phyloP scores from a whole-genome alignment of 2,797 vertebrate species.

The Echiichthys vipera region DNA sequence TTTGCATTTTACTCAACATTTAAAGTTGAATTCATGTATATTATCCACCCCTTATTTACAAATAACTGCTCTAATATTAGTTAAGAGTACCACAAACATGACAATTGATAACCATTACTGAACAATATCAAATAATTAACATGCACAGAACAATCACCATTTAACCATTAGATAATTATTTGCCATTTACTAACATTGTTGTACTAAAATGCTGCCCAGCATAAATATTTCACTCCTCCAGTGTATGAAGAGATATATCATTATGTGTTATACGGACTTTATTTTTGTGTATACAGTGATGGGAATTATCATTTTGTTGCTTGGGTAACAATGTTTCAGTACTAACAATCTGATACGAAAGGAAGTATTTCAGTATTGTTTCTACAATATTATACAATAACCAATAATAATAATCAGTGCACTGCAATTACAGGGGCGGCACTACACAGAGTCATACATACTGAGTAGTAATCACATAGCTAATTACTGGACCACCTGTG shows the following conservation, averaged over 20 bases:
- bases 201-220: conserved; percentile 9
- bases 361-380: conserved; percentile 42
- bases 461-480: conserved; percentile 48
- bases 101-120: conserved; percentile 18
- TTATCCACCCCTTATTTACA: conserved; percentile 24
- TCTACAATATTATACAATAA: conserved; percentile 65
- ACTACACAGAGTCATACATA: conserved; percentile 56
- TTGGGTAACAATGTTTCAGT: conserved; percentile 21
- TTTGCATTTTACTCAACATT: conserved; percentile 10
- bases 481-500: conserved; percentile 54
- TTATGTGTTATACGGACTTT: conserved; percentile 20
- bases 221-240: conserved; percentile 11
- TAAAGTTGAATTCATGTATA: neutral
- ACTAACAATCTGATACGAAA: conserved; percentile 39
- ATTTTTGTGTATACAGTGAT: conserved; percentile 35
- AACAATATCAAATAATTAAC: conserved; percentile 43
- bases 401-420: conserved; percentile 53
- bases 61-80: conserved; percentile 7
- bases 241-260: conserved; percentile 31
- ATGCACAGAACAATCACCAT: conserved; percentile 45
- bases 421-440: conserved; percentile 57
- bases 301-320: conserved; percentile 33
- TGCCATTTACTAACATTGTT: conserved; percentile 66
- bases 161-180: conserved; percentile 59
- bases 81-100: conserved; percentile 29